Evolutionary conservation across 2,797 vertebrate genomes (phyloP), one percentile per base, ranked within the genome.

Genomic region (Eremophila alpestris): DNA sequence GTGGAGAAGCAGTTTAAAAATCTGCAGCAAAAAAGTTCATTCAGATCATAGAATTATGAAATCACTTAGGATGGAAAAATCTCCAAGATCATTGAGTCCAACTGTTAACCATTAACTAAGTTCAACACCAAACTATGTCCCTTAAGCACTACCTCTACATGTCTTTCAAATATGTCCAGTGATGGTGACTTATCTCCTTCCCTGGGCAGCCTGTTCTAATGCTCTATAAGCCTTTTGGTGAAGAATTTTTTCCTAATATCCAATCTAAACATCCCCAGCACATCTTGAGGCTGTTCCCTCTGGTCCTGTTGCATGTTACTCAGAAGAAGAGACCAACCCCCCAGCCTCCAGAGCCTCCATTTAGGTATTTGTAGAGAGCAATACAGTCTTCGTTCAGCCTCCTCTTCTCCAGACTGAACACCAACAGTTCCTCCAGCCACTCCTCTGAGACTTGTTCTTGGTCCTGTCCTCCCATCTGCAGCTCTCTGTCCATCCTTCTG

Each of bases 91-190:
- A 26, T 26, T 0, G 3, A 70, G 52, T 36, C 26, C 38, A 40
- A 30, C 13, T 1, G 0, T 21, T 13, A 79, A 30, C 34, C 34
- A 34, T 30, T 30, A 81, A 27, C 4, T 7, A 45, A 36, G 7
- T 54, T 30, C 29, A 63, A 11, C 13, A 29, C 10, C 46, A 79
- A 55, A 5, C 2, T 6, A 6, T 40, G 6, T 43, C 11, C 13
- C 13, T 45, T 45, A 34, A 73, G 9, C 4, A 7, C 2, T 29
- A 40, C 0, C 1, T 40, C 22, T 40, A 32, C 24, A 2, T 1
- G 2, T 20, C 23, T 67, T 79, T 59, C n/a, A 41, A 67, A 51
- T 16, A 30, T 5, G 10, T 67, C 22, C 22, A 46, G 17, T 0
- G 0, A 29, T 26, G 14, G 10, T 36, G 16, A 56, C 14, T 40